These are phyloP conservation scores for Fulica atra DNA, from an alignment of 2,113 vertebrate species.

Conservation along the genomic window DNA sequence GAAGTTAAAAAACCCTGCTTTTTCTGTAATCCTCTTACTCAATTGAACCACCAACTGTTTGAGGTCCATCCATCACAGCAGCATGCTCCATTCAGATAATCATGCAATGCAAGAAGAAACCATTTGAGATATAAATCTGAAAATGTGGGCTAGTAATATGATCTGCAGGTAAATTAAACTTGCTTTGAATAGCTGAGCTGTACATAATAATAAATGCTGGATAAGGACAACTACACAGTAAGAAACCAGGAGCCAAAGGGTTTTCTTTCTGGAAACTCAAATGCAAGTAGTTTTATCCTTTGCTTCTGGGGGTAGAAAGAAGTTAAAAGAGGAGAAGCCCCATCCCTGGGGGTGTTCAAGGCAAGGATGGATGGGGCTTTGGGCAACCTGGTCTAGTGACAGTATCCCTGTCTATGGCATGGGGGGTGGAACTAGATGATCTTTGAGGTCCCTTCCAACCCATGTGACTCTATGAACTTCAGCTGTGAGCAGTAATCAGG, in stretches of 20 bases:
- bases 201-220: neutral
- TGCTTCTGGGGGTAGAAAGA: neutral
- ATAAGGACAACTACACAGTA: neutral
- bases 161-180: conserved; percentile 39
- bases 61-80: neutral
- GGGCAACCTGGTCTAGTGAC: too few species aligned
- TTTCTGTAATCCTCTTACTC: neutral
- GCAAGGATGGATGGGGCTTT: too few species aligned
- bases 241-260: neutral
- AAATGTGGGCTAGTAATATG: neutral
- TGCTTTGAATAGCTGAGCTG: conserved; percentile 8
- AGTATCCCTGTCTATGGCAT: too few species aligned
- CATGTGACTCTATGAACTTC: too few species aligned
- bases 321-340: neutral
- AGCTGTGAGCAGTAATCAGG: neutral
- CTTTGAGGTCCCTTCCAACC: too few species aligned
- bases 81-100: neutral
- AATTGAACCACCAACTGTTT: neutral
- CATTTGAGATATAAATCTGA: neutral
- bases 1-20: neutral
- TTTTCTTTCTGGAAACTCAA: neutral
- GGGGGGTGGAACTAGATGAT: too few species aligned
- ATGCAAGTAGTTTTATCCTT: neutral
- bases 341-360: too few species aligned
- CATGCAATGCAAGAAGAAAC: neutral